Evolutionary conservation across 2,797 vertebrate genomes (phyloP).

Genomic region (Valencia hispanica): DNA sequence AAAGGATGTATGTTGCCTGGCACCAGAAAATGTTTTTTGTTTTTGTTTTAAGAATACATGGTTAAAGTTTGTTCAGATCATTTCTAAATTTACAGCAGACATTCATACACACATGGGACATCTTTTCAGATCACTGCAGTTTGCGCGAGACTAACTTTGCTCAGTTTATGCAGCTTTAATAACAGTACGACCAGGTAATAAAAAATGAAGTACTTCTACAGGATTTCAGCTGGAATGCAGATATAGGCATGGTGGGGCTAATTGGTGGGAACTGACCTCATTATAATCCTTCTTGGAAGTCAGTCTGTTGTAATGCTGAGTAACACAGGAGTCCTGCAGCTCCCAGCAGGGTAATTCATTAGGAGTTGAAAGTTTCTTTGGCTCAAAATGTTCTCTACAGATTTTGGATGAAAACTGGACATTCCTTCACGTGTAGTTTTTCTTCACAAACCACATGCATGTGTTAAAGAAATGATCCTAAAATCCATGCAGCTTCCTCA

Average conservation of each 20-base stretch:
- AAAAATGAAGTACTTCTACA: neutral
- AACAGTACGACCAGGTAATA: neutral
- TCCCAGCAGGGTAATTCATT: neutral
- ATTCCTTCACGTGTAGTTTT: neutral
- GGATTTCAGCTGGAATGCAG: neutral
- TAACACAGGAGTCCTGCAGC: neutral
- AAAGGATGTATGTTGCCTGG: too few relatives aligned
- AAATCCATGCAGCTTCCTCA: neutral
- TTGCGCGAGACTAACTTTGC: neutral
- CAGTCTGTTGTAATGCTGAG: neutral
- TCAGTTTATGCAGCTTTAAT: neutral
- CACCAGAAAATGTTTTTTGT: too few relatives aligned
- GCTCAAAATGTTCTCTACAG: neutral
- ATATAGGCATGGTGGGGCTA: neutral
- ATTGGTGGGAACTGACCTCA: neutral
- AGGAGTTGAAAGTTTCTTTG: neutral
- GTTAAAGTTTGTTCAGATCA: neutral
- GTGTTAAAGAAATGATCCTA: neutral
- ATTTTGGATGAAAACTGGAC: neutral
- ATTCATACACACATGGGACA: neutral
- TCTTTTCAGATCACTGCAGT: neutral
- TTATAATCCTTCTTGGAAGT: neutral
- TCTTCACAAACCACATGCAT: neutral
- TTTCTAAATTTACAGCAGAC: neutral
- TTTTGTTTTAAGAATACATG: neutral